Percentiles rank a stretch among this genome's conserved stretches.
These are phyloP conservation scores for Deroplatys truncata DNA, from an alignment of 2,888 invertebrate genomes.

Conservation along the genomic window DNA sequence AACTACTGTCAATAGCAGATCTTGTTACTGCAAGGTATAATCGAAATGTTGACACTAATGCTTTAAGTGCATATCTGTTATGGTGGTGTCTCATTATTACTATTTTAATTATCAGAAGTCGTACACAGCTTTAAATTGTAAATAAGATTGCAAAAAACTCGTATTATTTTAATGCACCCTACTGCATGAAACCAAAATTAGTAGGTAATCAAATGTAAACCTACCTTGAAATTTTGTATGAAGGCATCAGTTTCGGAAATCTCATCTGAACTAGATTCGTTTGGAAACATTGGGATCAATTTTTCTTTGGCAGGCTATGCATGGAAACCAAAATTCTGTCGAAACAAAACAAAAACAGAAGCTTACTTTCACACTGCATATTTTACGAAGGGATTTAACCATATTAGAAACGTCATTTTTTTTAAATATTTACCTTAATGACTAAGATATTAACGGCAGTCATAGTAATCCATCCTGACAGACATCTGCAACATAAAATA, in stretches of 20 bases:
- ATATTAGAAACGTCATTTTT: neutral
- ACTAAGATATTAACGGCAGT: conserved; percentile 36
- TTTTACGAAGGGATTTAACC: neutral
- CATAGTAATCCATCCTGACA: conserved; percentile 45
- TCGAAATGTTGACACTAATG: no score
- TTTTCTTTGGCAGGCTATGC: conserved; percentile 53
- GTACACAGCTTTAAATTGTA: no score
- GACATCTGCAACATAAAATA: conserved; percentile 43
- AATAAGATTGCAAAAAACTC: no score
- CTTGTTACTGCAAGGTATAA: no score
- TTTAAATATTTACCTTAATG: conserved; percentile 33
- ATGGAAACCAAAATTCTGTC: conserved; percentile 49
- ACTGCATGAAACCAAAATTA: no score
- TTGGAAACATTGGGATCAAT: conserved; percentile 53
- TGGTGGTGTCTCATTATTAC: no score
- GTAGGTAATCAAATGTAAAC: conserved; percentile 4
- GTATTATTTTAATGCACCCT: no score
- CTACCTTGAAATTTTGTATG: conserved; percentile 51
- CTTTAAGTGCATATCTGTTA: no score
- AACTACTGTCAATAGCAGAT: no score
- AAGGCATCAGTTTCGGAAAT: conserved; percentile 53
- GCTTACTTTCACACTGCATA: neutral
- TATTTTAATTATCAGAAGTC: no score
- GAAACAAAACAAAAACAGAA: conserved; percentile 17
- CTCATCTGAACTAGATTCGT: conserved; percentile 53